Conservation (phyloP, 2,113 vertebrate species). For the Ia io region DNA sequence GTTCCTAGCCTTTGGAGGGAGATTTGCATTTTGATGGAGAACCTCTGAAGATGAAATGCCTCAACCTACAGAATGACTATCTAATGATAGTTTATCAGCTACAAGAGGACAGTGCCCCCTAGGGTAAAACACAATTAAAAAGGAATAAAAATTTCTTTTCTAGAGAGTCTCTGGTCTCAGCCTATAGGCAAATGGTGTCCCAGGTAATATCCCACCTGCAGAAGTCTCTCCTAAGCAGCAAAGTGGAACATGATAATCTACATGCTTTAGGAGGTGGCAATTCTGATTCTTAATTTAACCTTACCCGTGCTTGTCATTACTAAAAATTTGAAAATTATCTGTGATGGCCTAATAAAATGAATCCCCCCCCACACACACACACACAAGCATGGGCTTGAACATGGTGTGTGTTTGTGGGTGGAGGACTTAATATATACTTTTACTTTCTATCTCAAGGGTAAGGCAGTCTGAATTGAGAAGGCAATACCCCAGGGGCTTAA, state of each 20-base stretch:
- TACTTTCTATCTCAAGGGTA: background rate
- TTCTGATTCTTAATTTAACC: background rate
- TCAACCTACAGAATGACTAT: background rate
- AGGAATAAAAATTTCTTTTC: background rate
- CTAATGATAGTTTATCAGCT: background rate
- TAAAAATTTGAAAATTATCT: background rate
- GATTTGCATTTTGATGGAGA: conserved; percentile 62
- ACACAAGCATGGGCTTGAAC: background rate
- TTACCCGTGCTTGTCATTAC: background rate
- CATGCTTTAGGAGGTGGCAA: background rate
- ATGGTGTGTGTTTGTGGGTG: background rate
- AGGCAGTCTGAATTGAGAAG: background rate
- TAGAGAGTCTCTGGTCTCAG: background rate
- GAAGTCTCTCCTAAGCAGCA: background rate
- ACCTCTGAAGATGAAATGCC: conserved; percentile 33
- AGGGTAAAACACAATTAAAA: conserved; percentile 8
- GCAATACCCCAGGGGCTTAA: too few species aligned
- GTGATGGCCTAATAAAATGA: background rate
- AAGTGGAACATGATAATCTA: background rate
- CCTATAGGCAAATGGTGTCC: background rate
- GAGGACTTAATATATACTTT: background rate
- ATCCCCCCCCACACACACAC: rapidly evolving
- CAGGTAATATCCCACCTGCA: background rate
- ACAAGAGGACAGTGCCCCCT: background rate
- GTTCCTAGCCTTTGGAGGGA: background rate